Percentiles rank a stretch among this genome's conserved stretches.
Conservation (phyloP, 2,113 vertebrate species). For the Raja brachyura region DNA sequence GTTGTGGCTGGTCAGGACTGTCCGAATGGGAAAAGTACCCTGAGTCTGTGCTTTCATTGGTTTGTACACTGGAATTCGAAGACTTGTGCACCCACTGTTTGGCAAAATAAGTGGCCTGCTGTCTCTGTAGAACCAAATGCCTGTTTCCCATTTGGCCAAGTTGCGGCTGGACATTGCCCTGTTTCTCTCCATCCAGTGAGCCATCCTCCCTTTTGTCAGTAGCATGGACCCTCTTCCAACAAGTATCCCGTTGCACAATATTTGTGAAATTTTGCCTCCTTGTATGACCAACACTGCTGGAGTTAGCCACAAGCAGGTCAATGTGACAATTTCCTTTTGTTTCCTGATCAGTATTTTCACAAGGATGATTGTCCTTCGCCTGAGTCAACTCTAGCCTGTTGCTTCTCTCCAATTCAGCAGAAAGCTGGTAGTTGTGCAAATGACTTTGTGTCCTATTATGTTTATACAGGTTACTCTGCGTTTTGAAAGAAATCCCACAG, state of each 20-base stretch:
- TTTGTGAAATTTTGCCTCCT: constrained; percentile 40
- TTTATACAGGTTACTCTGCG: constrained; percentile 95
- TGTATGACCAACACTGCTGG: constrained; percentile 41
- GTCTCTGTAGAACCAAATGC: constrained; percentile 65
- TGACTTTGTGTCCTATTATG: constrained; percentile 90
- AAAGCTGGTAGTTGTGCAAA: constrained; percentile 64
- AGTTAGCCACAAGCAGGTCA: constrained; percentile 43
- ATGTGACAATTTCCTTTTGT: constrained; percentile 10
- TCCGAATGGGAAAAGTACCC: constrained; percentile 82
- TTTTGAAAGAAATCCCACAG: constrained; percentile 91
- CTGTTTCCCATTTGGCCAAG: constrained; percentile 46
- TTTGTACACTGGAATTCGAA: constrained; percentile 68
- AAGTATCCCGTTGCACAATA: not conserved
- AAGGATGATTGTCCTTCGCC: no score
- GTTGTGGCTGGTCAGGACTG: constrained; percentile 70
- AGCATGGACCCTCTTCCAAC: not conserved
- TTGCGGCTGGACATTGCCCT: constrained; percentile 42
- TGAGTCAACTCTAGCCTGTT: constrained; percentile 47
- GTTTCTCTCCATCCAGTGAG: constrained; percentile 8
- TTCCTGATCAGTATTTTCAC: constrained; percentile 44
- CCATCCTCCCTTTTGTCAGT: constrained; percentile 5
- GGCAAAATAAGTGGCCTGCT: constrained; percentile 65
- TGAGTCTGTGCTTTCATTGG: constrained; percentile 89
- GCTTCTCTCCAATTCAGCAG: constrained; percentile 63
- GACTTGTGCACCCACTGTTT: constrained; percentile 64